A percentile compares a stretch with the other conserved stretches of the same genome.
phyloP scores from a whole-genome alignment of 2,113 vertebrate species.

The Hippocampus mohnikei region DNA sequence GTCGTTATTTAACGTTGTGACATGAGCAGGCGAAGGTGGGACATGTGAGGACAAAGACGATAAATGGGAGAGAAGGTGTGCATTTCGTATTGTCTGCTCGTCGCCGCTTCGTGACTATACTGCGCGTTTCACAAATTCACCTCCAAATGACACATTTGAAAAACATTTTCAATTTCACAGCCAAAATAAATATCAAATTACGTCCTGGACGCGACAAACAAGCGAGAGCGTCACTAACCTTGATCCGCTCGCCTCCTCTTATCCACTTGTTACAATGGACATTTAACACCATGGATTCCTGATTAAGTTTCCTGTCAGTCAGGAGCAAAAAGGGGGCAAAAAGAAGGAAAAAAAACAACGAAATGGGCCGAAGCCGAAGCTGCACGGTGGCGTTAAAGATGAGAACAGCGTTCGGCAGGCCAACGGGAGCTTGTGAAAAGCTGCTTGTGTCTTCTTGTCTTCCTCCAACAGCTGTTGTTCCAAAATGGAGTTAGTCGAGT shows the following conservation, averaged over 20 bases:
- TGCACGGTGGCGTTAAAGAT: background rate
- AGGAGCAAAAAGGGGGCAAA: constrained; percentile 12
- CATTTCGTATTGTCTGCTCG: background rate
- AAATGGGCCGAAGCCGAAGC: constrained; percentile 2
- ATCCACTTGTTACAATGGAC: constrained; percentile 71
- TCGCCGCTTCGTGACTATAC: background rate
- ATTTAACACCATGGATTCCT: constrained; percentile 45
- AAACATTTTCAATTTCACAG: background rate
- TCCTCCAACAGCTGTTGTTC: constrained; percentile 78
- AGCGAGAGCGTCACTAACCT: constrained; percentile 60
- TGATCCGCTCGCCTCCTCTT: constrained; percentile 55
- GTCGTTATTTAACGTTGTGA: background rate
- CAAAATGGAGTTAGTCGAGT: constrained; percentile 74
- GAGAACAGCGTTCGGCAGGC: constrained; percentile 26
- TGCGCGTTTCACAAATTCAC: background rate
- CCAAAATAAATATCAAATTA: background rate
- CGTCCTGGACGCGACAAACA: background rate
- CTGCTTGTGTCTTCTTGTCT: background rate
- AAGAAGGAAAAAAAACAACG: background rate
- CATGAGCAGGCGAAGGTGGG: background rate
- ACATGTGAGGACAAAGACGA: background rate
- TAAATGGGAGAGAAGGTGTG: background rate
- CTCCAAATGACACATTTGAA: background rate
- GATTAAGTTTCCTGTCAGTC: constrained; percentile 50
- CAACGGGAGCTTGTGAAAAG: constrained; percentile 49